Base-by-base conservation (phyloP, 1,140 invertebrate species). In the Pseudomyrmex cubaensis region DNA sequence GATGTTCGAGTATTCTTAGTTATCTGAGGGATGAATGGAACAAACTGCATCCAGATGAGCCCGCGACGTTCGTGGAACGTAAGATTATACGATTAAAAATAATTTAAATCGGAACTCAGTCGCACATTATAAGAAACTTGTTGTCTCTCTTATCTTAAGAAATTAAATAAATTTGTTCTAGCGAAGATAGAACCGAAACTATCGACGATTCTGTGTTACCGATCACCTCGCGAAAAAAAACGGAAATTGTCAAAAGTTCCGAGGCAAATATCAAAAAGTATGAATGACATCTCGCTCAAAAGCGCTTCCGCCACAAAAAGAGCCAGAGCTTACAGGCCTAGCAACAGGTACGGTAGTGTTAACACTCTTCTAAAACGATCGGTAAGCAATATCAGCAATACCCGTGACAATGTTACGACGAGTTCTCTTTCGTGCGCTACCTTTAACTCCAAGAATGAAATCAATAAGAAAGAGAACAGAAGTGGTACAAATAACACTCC, bases 1-100 rank as follows among this genome's bases (percentile, higher is more conserved):
- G 95, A 62, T 94, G 90, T 52, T 74, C 76, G 12, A 92, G 90
- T 46, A 88, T 95, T 46, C 84, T 95, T 2, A 90, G 91, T 67
- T 95, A 92, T 91, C 90, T 96, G 44, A 87, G 94, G 48, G 90
- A 89, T 9, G 93, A 95, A 91, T 95, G 93, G 93, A 93, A 93
- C 70, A 88, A 83, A 69, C 61, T 67, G 9, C 73, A 93, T 85
- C 92, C 92, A 2, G 88, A 91, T n/a, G 86, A 91, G 73, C 56
- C 20, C 10, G 50, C 91, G 7, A 72, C 83, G 61, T 50, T 59
- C 15, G 82, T 82, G 3, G 61, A 85, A 87, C 83, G 87, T 86
- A 63, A 74, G 54, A 52, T 85, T 82, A 61, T 70, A 7, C 35
- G 35, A 35, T 35, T 35, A 35, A 35, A 35, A 35, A 35, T 35